These are phyloP conservation scores for Peribatodes rhomboidaria DNA, from an alignment of 2,888 invertebrate species.

Conservation along the genomic window DNA sequence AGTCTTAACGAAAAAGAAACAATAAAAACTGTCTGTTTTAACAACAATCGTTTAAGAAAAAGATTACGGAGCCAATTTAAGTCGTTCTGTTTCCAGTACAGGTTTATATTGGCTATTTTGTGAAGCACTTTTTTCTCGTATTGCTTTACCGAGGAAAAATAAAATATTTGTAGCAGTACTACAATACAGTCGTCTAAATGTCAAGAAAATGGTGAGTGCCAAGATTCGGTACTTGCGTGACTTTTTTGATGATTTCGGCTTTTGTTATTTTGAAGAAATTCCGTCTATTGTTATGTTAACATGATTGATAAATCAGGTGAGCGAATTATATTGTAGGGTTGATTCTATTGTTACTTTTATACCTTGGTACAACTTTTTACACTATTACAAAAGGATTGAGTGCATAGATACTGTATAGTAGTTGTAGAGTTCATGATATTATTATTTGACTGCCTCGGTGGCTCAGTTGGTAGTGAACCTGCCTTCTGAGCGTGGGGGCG, in stretches of 20 bases:
- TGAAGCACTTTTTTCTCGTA: conserved; percentile 31
- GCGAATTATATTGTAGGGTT: not conserved
- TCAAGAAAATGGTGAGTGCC: conserved; percentile 38
- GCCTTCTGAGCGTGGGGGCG: too few relatives aligned
- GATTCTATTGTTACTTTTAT: not conserved
- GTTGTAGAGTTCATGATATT: too few relatives aligned
- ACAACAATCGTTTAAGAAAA: conserved; percentile 43
- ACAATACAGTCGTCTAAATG: conserved; percentile 34
- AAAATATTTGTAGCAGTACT: conserved; percentile 20
- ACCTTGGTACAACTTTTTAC: too few relatives aligned
- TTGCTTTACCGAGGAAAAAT: conserved; percentile 27
- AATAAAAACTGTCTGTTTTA: conserved; percentile 42
- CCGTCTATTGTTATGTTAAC: conserved; percentile 22
- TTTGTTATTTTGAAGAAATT: conserved; percentile 25
- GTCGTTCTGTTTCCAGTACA: conserved; percentile 13
- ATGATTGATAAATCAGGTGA: not conserved
- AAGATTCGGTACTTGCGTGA: conserved; percentile 43
- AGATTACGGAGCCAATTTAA: conserved; percentile 37
- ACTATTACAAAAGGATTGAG: too few relatives aligned
- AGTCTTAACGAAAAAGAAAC: conserved; percentile 41
- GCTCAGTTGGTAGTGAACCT: too few relatives aligned
- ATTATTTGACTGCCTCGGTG: too few relatives aligned
- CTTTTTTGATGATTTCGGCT: conserved; percentile 25
- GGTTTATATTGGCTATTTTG: conserved; percentile 37
- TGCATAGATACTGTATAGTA: too few relatives aligned